A percentile compares a stretch with the other conserved stretches of the same genome.
These are phyloP conservation scores for Spodoptera frugiperda DNA, from an alignment of 1,140 invertebrate genomes.

Conservation along the genomic window DNA sequence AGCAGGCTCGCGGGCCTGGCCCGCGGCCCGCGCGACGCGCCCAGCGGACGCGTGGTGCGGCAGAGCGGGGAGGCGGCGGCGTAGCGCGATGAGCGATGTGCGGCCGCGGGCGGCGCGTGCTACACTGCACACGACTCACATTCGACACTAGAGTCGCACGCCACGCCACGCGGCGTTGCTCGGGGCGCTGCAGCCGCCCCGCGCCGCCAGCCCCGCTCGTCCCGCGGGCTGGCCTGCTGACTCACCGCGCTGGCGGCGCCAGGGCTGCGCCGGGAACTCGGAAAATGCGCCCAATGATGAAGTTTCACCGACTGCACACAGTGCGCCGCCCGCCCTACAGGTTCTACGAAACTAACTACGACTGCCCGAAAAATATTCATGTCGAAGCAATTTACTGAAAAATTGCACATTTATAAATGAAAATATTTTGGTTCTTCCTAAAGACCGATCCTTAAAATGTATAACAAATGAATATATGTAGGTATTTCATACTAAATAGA, in stretches of 20 bases:
- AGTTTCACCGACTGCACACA: neutral
- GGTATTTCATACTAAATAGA: no score
- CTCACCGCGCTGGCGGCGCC: conserved; percentile 49
- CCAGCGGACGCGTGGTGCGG: conserved; percentile 83
- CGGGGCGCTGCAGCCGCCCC: conserved; percentile 51
- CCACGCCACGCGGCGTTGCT: conserved; percentile 55
- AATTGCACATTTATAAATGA: no score
- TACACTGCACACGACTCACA: conserved; percentile 70
- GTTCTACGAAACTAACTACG: neutral
- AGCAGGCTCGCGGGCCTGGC: conserved; percentile 81
- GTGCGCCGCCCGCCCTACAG: conserved; percentile 17
- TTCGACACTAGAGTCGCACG: conserved; percentile 58
- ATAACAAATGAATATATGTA: no score
- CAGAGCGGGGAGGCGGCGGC: conserved; percentile 77
- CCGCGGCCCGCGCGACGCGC: conserved; percentile 82
- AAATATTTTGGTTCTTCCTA: no score
- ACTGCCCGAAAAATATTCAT: neutral
- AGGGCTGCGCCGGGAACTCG: neutral
- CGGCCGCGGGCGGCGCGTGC: conserved; percentile 79
- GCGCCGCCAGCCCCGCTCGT: conserved; percentile 53
- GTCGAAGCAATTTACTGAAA: neutral
- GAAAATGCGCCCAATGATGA: conserved; percentile 10
- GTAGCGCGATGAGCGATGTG: conserved; percentile 74
- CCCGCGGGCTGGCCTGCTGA: conserved; percentile 48
- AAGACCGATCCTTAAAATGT: no score